phyloP scores from a whole-genome alignment of 2,113 vertebrate species.

The Tauraco erythrolophus region DNA sequence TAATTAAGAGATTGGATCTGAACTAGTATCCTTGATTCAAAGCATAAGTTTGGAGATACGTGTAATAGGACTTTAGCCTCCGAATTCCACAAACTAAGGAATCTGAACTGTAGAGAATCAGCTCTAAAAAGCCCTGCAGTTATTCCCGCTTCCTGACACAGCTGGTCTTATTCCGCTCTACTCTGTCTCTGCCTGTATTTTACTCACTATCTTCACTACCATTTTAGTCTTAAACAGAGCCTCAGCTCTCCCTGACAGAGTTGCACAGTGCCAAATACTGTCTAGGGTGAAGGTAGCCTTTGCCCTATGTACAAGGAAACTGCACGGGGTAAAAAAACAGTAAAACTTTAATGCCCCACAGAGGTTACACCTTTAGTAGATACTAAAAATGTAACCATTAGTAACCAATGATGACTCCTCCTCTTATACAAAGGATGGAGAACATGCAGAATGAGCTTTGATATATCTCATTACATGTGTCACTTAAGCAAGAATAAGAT shows the following conservation, averaged over 20 bases:
- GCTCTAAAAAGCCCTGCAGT: not conserved
- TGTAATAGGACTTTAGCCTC: not conserved
- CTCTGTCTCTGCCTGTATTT: not conserved
- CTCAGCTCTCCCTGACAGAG: not conserved
- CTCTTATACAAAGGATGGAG: not conserved
- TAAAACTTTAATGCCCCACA: not conserved
- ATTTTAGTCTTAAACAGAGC: not conserved
- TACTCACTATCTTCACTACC: not conserved
- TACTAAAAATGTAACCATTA: not conserved
- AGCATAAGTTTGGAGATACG: accelerated
- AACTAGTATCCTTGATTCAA: not conserved
- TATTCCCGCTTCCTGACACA: not conserved
- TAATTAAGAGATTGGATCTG: not conserved
- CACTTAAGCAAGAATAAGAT: not conserved
- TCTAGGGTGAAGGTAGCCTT: not conserved
- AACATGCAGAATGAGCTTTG: not conserved
- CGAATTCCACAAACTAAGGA: not conserved
- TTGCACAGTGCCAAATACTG: not conserved
- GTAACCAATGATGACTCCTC: not conserved
- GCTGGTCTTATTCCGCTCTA: not conserved
- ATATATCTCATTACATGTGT: not conserved
- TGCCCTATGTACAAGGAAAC: not conserved
- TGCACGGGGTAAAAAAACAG: not conserved
- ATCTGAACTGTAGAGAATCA: not conserved
- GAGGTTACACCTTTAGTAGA: accelerated